Evolutionary conservation across 2,113 vertebrate species (phyloP).

Genomic region (Psittacara wagleri): DNA sequence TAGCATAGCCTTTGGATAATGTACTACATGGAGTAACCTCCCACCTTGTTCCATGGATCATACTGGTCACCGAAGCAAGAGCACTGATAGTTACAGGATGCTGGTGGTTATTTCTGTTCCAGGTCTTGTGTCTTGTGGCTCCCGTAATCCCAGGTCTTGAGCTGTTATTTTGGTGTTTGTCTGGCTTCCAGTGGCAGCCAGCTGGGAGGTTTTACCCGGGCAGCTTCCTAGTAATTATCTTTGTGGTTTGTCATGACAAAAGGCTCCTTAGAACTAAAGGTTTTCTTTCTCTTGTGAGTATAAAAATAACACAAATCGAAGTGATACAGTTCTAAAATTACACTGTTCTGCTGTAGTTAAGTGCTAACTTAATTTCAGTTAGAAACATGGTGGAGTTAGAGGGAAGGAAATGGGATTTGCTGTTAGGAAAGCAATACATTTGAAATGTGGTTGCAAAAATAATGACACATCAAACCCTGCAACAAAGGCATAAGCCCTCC

Average conservation of each 20-base stretch:
- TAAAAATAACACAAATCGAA: conserved; percentile 41
- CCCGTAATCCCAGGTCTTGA: background rate
- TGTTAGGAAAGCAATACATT: background rate
- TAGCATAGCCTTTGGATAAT: background rate
- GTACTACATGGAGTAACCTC: background rate
- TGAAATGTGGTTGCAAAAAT: background rate
- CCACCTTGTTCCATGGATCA: background rate
- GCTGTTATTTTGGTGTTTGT: conserved; percentile 42
- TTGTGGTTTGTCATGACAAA: conserved; percentile 56
- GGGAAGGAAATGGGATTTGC: background rate
- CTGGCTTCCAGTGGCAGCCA: background rate
- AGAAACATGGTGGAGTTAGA: background rate
- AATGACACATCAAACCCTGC: background rate
- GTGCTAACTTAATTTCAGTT: conserved; percentile 9
- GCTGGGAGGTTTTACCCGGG: conserved; percentile 16
- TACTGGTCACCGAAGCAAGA: background rate
- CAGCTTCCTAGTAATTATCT: conserved; percentile 43
- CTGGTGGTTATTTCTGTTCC: background rate
- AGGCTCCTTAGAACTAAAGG: conserved; percentile 15
- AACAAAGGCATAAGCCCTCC: background rate
- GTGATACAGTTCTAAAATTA: conserved; percentile 40
- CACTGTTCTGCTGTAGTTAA: background rate
- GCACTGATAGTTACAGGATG: background rate
- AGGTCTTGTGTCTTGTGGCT: background rate
- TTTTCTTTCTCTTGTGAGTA: conserved; percentile 4